Percentiles rank a stretch among this genome's conserved stretches.
These are phyloP conservation scores for Ectropis crepuscularia DNA, from an alignment of 2,888 invertebrate genomes.

Conservation along the genomic window DNA sequence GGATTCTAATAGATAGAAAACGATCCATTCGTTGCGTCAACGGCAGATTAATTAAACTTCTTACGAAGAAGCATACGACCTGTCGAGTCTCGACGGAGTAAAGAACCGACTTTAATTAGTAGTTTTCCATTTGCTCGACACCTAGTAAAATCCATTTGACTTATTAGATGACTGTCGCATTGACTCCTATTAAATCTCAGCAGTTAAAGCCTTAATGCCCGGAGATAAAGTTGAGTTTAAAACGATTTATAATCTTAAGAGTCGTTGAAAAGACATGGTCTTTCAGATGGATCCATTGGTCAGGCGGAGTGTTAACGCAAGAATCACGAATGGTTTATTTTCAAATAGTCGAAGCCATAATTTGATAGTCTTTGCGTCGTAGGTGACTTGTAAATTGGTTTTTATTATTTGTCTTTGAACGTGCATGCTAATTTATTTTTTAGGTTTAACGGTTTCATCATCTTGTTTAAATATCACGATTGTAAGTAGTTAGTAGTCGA, in stretches of 20 bases:
- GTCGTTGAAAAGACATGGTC: conserved; percentile 62
- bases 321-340: conserved; percentile 78
- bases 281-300: conserved; percentile 72
- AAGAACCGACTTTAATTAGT: conserved; percentile 77
- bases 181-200: conserved; percentile 43
- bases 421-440: conserved; percentile 76
- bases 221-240: conserved; percentile 48
- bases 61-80: conserved; percentile 67
- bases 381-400: conserved; percentile 74
- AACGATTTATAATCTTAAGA: conserved; percentile 33
- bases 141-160: conserved; percentile 77
- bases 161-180: conserved; percentile 65
- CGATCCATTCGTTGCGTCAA: conserved; percentile 70
- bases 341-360: conserved; percentile 78
- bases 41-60: conserved; percentile 78
- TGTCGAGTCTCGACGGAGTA: conserved; percentile 66
- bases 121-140: conserved; percentile 78
- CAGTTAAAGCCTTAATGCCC: conserved; percentile 57
- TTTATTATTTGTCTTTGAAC: conserved; percentile 78
- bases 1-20: conserved; percentile 66
- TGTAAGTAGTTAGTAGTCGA: conserved; percentile 53
- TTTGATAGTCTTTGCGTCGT: conserved; percentile 76
- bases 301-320: conserved; percentile 68
- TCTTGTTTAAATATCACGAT: conserved; percentile 73
- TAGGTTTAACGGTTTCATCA: conserved; percentile 80